These are phyloP conservation scores for Sebastes elongatus DNA, from an alignment of 2,797 vertebrate species.

Conservation along the genomic window DNA sequence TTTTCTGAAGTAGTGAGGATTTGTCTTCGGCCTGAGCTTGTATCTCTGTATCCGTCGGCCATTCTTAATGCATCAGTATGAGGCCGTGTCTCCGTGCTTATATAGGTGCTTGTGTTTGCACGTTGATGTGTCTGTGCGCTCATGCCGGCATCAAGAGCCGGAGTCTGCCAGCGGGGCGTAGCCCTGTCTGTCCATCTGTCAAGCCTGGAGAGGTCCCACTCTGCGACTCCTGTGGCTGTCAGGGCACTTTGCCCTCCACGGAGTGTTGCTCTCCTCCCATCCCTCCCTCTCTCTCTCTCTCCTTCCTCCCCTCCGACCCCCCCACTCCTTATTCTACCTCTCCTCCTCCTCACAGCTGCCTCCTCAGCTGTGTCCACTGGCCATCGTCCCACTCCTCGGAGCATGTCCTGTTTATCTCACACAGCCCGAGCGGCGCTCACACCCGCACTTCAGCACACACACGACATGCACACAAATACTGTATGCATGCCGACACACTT, in stretches of 20 bases:
- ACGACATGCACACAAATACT: constrained; percentile 23
- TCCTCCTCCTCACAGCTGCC: constrained; percentile 76
- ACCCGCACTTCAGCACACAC: constrained; percentile 27
- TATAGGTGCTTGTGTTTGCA: neutral
- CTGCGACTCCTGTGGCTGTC: constrained; percentile 59
- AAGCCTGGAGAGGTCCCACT: constrained; percentile 62
- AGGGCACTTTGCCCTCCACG: constrained; percentile 67
- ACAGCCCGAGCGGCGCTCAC: constrained; percentile 30
- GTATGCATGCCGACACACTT: constrained; percentile 21
- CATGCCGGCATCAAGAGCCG: constrained; percentile 34
- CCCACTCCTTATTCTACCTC: constrained; percentile 15
- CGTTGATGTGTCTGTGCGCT: constrained; percentile 15
- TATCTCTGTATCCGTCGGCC: neutral
- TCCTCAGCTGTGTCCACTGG: constrained; percentile 80
- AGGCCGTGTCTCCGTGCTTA: neutral
- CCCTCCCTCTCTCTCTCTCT: neutral
- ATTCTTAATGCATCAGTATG: neutral
- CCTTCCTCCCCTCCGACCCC: neutral
- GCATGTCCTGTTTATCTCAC: constrained; percentile 79
- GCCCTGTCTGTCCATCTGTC: constrained; percentile 75
- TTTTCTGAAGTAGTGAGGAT: neutral
- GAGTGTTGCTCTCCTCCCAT: constrained; percentile 52
- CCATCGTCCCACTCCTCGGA: constrained; percentile 66
- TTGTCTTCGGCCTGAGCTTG: neutral
- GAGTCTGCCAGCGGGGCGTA: constrained; percentile 45